Evolutionary conservation across 2,113 vertebrate genomes (phyloP).

Genomic region (Symphodus melops): DNA sequence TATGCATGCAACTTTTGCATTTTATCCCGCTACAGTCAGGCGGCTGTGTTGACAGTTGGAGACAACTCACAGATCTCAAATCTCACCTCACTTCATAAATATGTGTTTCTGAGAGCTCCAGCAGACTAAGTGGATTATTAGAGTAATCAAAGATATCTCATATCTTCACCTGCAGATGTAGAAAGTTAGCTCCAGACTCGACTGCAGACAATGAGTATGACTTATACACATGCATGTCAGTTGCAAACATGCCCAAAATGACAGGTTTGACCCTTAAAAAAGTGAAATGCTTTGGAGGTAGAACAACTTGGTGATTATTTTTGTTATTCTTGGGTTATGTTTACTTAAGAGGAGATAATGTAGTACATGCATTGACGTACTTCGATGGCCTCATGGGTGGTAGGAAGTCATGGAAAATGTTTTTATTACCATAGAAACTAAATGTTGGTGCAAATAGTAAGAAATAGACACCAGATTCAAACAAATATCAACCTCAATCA

Average conservation of each 20-base stretch:
- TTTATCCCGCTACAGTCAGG: neutral
- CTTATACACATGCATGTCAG: neutral
- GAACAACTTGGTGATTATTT: too few relatives aligned
- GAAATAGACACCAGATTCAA: neutral
- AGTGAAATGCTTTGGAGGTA: too few relatives aligned
- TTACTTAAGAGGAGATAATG: too few relatives aligned
- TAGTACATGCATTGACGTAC: too few relatives aligned
- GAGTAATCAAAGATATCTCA: neutral
- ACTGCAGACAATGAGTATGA: neutral
- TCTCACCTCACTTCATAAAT: conserved; percentile 1
- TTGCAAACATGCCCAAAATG: neutral
- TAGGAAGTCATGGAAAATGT: too few relatives aligned
- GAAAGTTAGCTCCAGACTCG: neutral
- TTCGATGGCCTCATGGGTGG: too few relatives aligned
- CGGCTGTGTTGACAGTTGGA: neutral
- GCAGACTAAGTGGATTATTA: neutral
- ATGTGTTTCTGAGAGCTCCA: conserved; percentile 3
- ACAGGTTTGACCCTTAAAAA: neutral
- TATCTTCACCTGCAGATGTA: neutral
- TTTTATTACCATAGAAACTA: neutral
- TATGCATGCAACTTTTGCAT: conserved; percentile 20
- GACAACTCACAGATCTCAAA: conserved; percentile 2
- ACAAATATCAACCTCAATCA: neutral
- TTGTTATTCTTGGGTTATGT: too few relatives aligned
- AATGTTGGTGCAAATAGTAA: neutral